Percentiles rank a stretch among this genome's conserved stretches.
Evolutionary conservation across 2,113 vertebrate genomes (phyloP).

Genomic region (Anolis carolinensis): DNA sequence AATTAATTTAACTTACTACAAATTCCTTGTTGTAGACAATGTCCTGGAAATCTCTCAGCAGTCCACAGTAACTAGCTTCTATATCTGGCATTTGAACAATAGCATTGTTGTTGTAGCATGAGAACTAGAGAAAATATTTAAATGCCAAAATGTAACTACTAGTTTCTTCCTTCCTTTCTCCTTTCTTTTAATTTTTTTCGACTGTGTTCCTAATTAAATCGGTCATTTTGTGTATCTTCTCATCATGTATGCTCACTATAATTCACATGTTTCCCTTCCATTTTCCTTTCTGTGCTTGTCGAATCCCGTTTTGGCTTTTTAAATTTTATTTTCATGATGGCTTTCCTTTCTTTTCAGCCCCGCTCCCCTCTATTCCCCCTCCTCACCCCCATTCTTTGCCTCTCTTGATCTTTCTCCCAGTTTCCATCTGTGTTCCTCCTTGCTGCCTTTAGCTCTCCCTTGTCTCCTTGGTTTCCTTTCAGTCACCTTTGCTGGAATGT

Average conservation of each 20-base stretch:
- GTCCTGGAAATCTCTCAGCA: background rate
- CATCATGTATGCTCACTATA: background rate
- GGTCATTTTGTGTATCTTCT: background rate
- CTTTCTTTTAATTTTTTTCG: background rate
- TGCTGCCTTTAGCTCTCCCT: background rate
- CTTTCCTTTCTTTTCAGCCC: background rate
- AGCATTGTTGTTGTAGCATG: conserved; percentile 12
- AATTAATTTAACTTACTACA: too few relatives aligned
- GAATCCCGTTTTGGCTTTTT: background rate
- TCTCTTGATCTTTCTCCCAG: background rate
- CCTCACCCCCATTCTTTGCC: background rate
- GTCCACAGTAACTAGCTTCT: background rate
- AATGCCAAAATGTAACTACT: background rate
- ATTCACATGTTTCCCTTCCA: background rate
- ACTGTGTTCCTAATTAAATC: background rate
- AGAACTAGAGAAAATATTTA: background rate
- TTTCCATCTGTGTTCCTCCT: conserved; percentile 36
- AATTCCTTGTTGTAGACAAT: background rate
- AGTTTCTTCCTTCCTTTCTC: background rate
- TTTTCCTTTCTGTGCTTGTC: background rate
- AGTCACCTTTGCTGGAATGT: conserved; percentile 62
- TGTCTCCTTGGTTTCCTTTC: conserved; percentile 60
- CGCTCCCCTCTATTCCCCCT: too few relatives aligned
- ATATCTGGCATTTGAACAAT: conserved; percentile 24
- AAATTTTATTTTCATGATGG: background rate